A percentile compares a stretch with the other conserved stretches of the same genome.
Conservation (phyloP, 2,113 vertebrate species). For the Bungarus multicinctus region DNA sequence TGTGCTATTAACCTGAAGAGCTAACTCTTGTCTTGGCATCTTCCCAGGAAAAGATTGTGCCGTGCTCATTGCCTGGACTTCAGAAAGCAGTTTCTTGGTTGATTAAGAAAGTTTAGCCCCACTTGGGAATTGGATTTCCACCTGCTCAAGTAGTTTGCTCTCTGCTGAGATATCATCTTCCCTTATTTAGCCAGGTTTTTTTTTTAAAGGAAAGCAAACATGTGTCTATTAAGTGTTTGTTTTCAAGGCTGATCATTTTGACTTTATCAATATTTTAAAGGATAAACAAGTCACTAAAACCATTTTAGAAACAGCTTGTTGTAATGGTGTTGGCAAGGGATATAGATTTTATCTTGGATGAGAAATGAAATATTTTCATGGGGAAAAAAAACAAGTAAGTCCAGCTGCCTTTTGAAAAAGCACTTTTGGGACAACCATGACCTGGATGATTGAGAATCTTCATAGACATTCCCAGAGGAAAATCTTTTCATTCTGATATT, state of each 20-base stretch:
- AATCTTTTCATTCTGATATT: neutral
- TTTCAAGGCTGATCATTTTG: neutral
- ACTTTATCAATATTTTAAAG: neutral
- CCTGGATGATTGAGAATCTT: neutral
- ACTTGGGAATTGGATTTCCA: constrained; percentile 32
- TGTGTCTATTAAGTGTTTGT: constrained; percentile 18
- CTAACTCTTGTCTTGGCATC: constrained; percentile 40
- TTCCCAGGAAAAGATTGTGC: constrained; percentile 27
- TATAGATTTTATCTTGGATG: neutral
- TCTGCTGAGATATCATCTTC: constrained; percentile 9
- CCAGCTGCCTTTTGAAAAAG: neutral
- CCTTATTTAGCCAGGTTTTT: constrained; percentile 11
- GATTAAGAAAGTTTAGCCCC: constrained; percentile 21
- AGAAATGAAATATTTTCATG: neutral
- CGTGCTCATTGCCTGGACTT: constrained; percentile 30
- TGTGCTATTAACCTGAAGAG: constrained; percentile 37
- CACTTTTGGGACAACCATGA: neutral
- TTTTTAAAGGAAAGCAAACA: neutral
- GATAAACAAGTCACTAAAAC: neutral
- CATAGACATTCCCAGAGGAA: neutral
- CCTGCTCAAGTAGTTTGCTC: neutral
- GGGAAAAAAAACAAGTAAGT: neutral
- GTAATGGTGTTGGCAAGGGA: too few relatives aligned
- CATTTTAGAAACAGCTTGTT: neutral
- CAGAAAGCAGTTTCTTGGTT: constrained; percentile 37